Evolutionary conservation across 2,113 vertebrate genomes (phyloP), one percentile per base, ranked within the genome.

Genomic region (Thermophis baileyi): DNA sequence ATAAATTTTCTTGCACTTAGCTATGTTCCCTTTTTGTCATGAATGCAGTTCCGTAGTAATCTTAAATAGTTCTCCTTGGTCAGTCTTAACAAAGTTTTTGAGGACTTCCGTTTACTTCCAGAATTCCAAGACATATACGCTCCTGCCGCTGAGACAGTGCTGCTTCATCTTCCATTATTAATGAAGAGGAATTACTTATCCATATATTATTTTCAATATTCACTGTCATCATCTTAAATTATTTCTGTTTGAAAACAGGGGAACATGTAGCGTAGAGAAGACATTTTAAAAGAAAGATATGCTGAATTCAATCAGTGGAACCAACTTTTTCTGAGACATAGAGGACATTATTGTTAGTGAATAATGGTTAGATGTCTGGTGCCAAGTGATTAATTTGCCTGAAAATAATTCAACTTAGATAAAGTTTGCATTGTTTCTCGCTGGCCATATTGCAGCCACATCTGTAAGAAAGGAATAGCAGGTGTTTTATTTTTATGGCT

Each of bases 401-500:
- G 57, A 88, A 91, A 97, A 95, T 96, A 97, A 95, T 96, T 81
- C 74, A 81, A 44, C 35, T 81, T 44, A 96, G 95, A 97, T 96
- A 94, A 96, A 93, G 44, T 89, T 96, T 95, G 94, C 94, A 93
- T 97, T 95, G 85, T 95, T 54, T 92, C 93, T 89, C 51, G 91
- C 14, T 85, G 89, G 46, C 95, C 95, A 96, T 96, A 97, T 22
- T 96, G 96, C 74, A 95, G 55, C 85, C 94, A 95, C 94, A 97
- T 96, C 95, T 97, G 94, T 96, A 95, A 95, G 95, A 89, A 95
- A 96, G 55, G 30, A 93, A 95, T 35, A 96, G 49, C 95, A 97
- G 96, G 94, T 96, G 95, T 96, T 96, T 94, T 46, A 89, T 92
- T 94, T 96, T 94, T 92, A 94, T 95, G 30, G 24, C 87, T 94